Base-by-base conservation (phyloP, 2,888 invertebrate species). In the Adelphocoris suturalis region DNA sequence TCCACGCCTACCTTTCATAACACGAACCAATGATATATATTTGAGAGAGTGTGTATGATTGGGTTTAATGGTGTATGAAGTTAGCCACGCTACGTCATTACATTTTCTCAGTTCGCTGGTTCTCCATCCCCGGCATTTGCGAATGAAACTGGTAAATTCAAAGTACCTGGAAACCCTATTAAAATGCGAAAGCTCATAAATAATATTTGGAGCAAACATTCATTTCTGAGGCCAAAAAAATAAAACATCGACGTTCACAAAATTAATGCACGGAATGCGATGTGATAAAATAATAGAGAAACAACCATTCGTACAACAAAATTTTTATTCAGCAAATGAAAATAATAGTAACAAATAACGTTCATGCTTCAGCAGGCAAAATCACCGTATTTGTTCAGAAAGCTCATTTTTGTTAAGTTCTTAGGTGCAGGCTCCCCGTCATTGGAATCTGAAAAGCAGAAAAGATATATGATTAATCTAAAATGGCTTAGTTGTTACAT, bases 311-410 rank as follows among this genome's bases (percentile, higher is more conserved):
- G 27, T 37, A 57, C 57, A n/a, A 5, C 37, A 68, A 68, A 3
- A 68, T 7, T 68, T 68, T 68, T 68, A 68, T 68, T 68, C 23
- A 68, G 68, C 68, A 27, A 23, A 68, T 68, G 1, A 23, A 68
- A 23, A 52, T 16, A 57, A n/a, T 7, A 11, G 23, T 68, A 23
- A 68, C 23, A 23, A 27, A 68, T 23, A 68, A 11, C 0, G 16
- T 23, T 68, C 68, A 68, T 68, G 68, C 68, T 68, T 52, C 52
- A 11, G 23, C 68, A 23, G 27, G 68, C 68, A 68, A 68, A 68
- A 68, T 68, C 68, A 68, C 68, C 68, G 68, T 68, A 3, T 52
- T 2, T 52, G 5, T 13, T 52, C 1, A 52, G 52, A 52, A 3
- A 3, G 13, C 11, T 52, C 5, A 52, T 13, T 13, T 11, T 52